Conservation (phyloP, 2,797 vertebrate species). For the Dipus sagitta region DNA sequence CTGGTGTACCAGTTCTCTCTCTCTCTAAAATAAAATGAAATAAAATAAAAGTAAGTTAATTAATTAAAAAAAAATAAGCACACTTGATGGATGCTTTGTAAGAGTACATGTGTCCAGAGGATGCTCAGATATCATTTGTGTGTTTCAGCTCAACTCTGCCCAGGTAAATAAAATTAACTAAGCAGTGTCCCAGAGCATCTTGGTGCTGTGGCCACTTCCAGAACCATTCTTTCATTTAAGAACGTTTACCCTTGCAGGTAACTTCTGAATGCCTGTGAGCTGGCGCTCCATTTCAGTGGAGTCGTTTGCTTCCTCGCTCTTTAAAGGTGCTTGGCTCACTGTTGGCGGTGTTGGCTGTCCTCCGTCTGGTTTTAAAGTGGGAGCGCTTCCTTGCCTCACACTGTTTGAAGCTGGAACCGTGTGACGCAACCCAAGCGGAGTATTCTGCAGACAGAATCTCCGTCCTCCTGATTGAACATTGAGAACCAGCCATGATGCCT, state of each 20-base stretch:
- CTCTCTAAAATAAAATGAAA: too few relatives aligned
- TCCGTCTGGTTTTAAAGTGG: background rate
- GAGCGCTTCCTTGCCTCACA: background rate
- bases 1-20: too few relatives aligned
- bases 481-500: background rate
- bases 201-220: conserved; percentile 3
- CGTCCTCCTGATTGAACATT: background rate
- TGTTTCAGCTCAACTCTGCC: background rate
- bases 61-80: conserved; percentile 55
- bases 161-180: conserved; percentile 17
- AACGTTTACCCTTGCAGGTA: background rate
- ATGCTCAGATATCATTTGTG: background rate
- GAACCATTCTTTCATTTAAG: conserved; percentile 31
- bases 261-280: background rate
- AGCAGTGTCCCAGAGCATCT: conserved; percentile 9
- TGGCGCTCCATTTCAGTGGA: background rate
- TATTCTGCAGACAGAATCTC: background rate
- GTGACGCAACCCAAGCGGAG: background rate
- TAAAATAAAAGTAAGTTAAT: too few relatives aligned
- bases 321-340: background rate
- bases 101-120: background rate
- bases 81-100: background rate
- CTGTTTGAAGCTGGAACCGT: background rate
- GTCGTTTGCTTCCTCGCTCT: background rate
- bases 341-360: background rate